A percentile compares a stretch with the other conserved stretches of the same genome.
Evolutionary conservation across 2,113 vertebrate species (phyloP).

Genomic region (Anser cygnoides): DNA sequence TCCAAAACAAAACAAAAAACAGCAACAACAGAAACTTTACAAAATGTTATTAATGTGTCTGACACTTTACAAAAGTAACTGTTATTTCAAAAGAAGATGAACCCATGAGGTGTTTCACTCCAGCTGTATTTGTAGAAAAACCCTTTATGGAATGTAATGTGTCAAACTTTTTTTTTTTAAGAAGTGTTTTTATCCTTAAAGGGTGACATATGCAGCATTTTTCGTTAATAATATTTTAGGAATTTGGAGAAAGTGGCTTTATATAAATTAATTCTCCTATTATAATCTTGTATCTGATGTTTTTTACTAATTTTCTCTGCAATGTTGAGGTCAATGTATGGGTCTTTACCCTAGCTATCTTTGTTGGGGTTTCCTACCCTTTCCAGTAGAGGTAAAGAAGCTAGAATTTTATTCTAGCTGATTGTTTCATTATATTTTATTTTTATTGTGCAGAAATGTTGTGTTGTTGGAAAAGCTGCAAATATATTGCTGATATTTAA

Average conservation of each 20-base stretch:
- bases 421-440: neutral
- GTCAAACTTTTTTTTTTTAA: neutral
- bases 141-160: neutral
- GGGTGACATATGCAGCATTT: accelerated
- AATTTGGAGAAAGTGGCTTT: neutral
- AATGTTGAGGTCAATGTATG: neutral
- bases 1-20: neutral
- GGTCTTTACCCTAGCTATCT: neutral
- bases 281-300: neutral
- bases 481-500: neutral
- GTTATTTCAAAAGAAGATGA: neutral
- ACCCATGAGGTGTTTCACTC: neutral
- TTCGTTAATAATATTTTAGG: neutral
- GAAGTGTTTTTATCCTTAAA: neutral
- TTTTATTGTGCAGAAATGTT: neutral
- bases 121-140: neutral
- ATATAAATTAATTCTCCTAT: neutral
- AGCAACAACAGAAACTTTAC: neutral
- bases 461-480: neutral
- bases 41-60: neutral
- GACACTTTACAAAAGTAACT: neutral
- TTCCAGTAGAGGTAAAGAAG: neutral
- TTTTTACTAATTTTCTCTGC: neutral
- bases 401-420: neutral
- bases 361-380: accelerated